phyloP scores from a whole-genome alignment of 2,888 invertebrate species.

The Yponomeuta plumbellus region DNA sequence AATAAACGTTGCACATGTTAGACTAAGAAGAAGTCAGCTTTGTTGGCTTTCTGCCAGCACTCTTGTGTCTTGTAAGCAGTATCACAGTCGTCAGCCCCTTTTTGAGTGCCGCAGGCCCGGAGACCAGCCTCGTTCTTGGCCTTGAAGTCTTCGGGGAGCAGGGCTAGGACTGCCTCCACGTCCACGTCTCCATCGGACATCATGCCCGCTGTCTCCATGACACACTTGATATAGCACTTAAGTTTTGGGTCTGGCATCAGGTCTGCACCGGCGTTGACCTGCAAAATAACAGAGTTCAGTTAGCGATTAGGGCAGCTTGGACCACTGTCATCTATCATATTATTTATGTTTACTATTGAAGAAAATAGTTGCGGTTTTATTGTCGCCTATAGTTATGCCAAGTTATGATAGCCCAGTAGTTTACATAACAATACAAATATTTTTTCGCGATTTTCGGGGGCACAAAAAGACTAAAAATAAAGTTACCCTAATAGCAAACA shows the following conservation, averaged over 20 bases:
- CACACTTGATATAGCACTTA: slow-evolving; percentile 65
- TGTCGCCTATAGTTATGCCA: too few relatives aligned
- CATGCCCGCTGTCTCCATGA: slow-evolving; percentile 68
- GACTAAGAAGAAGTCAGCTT: slow-evolving; percentile 53
- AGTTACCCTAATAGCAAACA: too few relatives aligned
- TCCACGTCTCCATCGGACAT: slow-evolving; percentile 53
- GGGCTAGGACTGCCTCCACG: slow-evolving; percentile 53
- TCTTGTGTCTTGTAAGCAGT: slow-evolving; percentile 57
- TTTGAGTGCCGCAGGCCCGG: slow-evolving; percentile 48
- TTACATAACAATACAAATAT: too few relatives aligned
- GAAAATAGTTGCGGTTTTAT: too few relatives aligned
- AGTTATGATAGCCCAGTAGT: too few relatives aligned
- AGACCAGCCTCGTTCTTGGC: slow-evolving; percentile 37
- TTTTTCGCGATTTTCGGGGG: too few relatives aligned
- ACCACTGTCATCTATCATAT: too few relatives aligned
- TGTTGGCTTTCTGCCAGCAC: slow-evolving; percentile 61
- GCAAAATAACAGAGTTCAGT: too few relatives aligned
- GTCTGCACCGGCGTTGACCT: slow-evolving; percentile 49
- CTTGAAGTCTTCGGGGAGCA: slow-evolving; percentile 49
- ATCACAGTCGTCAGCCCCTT: slow-evolving; percentile 60
- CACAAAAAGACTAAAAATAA: too few relatives aligned
- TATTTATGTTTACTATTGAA: too few relatives aligned
- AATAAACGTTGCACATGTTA: slow-evolving; percentile 26
- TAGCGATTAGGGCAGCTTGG: too few relatives aligned
- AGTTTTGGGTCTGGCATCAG: slow-evolving; percentile 47